Evolutionary conservation across 2,113 vertebrate species (phyloP), one percentile per base, ranked within the genome.

Genomic region (Dolichallabes microphthalmus): DNA sequence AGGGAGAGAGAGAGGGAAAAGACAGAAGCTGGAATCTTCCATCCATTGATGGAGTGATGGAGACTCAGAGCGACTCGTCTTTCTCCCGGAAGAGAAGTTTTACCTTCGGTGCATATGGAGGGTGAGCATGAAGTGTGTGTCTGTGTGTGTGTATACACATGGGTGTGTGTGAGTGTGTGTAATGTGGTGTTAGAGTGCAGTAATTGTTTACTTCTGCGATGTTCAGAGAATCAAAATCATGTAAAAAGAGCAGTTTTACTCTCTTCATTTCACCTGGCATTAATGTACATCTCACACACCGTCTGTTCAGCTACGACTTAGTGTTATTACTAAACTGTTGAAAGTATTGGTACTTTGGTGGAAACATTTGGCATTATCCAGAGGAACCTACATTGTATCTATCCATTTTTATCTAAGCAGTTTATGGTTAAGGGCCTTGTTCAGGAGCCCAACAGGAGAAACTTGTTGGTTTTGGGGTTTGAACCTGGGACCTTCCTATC

Each of bases 21-120:
- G 10, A 25, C 69, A 45, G 45, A 52, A n/a, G 22, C 15, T 71
- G 1, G 0, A 58, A 58, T 50, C 20, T 17, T 89, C 89, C 87
- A 87, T 89, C 80, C 64, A 84, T 85, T 90, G 64, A 80, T 87
- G 76, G 81, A 90, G 88, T 88, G 76, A 85, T 84, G 89, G 93
- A 94, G 55, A 92, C 90, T 85, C 89, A 91, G 86, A 92, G 88
- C 82, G 79, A 90, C 88, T 86, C 88, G 83, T 94, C 95, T 91
- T 94, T 94, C 90, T 93, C 95, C 85, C 93, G 91, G 88, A 95
- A 96, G 92, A 94, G 86, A 90, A 95, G 94, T 92, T 95, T 93
- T 87, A 95, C 94, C 64, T 95, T 94, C 22, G 95, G 93, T 39
- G 93, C 94, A 50, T 93, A 95, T 87, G 93, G 94, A 91, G 91